Base-by-base conservation (phyloP, 2,797 vertebrate genomes). In the Atherinosoma microstoma region DNA sequence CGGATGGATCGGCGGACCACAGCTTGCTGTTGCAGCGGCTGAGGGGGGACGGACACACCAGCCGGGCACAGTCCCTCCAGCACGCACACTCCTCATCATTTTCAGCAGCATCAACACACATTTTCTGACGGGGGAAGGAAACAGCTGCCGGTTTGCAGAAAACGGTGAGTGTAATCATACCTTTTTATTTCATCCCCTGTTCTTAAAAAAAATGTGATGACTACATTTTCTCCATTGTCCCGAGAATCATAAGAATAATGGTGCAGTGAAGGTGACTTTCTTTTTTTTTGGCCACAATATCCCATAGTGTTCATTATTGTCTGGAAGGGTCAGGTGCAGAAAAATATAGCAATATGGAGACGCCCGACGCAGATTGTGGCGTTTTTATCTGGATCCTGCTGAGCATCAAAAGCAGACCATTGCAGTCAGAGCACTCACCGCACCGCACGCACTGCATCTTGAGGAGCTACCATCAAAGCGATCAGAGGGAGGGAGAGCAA, bases 11-110 rank as follows among this genome's bases (percentile, higher is more conserved):
- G 84, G 81, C 53, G 88, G 80, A 87, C 80, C 89, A 86, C 88
- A 88, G 85, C 79, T 82, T 88, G 87, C 87, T 89, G 89, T 89
- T 87, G 89, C 92, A 90, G 88, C 87, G 81, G 91, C 84, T 59
- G 89, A 84, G 73, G 64, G 57, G 49, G 60, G 73, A 77, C 80
- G 76, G 79, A 85, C 84, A 73, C 82, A 76, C 76, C 45, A 83
- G 75, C 80, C 78, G 84, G 88, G 38, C 76, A 70, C 80, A 18
- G 54, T 88, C 79, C 81, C 79, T 81, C 70, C 59, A 45, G 63
- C 77, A 49, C 73, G 64, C 62, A 57, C 47, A 42, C 64, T 69
- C 40, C 68, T 24, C 56, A 49, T 60, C 85, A 20, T 83, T 61
- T 59, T 30, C 72, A 54, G 32, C 83, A 80, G 77, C 80, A 76